A percentile compares a stretch with the other conserved stretches of the same genome.
These are phyloP conservation scores for Acanthosoma haemorrhoidale DNA, from an alignment of 2,888 invertebrate species.

Conservation along the genomic window DNA sequence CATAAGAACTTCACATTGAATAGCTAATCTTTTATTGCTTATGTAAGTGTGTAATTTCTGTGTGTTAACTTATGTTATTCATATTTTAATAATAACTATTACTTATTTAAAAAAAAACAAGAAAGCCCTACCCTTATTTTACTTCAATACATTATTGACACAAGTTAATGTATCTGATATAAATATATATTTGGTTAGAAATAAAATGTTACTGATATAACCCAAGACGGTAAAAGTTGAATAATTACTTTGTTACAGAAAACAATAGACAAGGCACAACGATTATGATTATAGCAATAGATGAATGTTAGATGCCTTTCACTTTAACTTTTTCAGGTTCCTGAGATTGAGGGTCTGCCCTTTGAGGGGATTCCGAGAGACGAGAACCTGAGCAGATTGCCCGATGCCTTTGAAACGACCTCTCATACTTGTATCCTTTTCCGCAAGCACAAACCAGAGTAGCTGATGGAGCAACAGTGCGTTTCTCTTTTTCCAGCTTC, in stretches of 20 bases:
- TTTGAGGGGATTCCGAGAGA: not conserved
- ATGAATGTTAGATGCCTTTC: not conserved
- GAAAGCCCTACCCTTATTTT: too few relatives aligned
- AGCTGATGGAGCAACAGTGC: not conserved
- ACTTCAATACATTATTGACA: too few relatives aligned
- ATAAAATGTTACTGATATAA: not conserved
- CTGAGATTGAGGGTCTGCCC: not conserved
- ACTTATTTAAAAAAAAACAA: too few relatives aligned
- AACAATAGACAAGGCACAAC: not conserved
- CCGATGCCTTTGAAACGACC: conserved; percentile 17
- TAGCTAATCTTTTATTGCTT: too few relatives aligned
- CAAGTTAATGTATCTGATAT: too few relatives aligned
- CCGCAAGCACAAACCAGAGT: conserved; percentile 25
- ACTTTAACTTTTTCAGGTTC: not conserved
- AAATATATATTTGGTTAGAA: too few relatives aligned
- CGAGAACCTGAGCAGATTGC: not conserved
- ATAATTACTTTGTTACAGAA: not conserved
- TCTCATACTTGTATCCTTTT: conserved; percentile 27
- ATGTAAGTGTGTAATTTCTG: too few relatives aligned
- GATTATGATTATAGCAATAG: not conserved
- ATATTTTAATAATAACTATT: too few relatives aligned
- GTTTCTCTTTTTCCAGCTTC: conserved; percentile 1
- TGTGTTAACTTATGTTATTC: too few relatives aligned
- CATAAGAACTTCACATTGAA: too few relatives aligned
- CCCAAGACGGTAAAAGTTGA: not conserved